Conservation (phyloP, 2,113 vertebrate species). For the Murina feae region DNA sequence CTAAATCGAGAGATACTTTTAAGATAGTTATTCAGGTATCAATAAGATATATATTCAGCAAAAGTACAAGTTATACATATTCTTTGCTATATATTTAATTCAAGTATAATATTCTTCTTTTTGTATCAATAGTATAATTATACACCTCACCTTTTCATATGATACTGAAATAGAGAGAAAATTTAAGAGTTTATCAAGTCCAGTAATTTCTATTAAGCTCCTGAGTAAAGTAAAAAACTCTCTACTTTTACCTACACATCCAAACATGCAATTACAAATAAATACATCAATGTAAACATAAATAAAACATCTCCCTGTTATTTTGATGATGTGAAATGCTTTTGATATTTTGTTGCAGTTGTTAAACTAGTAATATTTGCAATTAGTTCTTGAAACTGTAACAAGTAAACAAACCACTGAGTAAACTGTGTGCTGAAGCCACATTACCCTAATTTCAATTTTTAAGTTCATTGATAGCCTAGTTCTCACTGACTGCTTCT, state of each 20-base stretch:
- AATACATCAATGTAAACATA: not conserved
- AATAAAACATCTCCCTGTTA: not conserved
- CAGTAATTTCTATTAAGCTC: not conserved
- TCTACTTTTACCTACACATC: not conserved
- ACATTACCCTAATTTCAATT: not conserved
- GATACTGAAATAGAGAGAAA: constrained; percentile 10
- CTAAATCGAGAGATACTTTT: not conserved
- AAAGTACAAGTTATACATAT: constrained; percentile 28
- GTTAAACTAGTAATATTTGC: not conserved
- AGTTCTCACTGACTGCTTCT: not conserved
- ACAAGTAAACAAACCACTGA: not conserved
- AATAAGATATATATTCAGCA: not conserved
- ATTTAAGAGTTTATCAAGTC: not conserved
- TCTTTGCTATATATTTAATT: constrained; percentile 4
- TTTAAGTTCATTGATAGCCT: not conserved
- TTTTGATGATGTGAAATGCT: constrained; percentile 13
- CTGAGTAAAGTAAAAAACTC: not conserved
- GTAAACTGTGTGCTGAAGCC: not conserved
- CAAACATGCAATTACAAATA: not conserved
- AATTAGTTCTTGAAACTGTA: constrained; percentile 33
- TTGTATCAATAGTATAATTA: constrained; percentile 13
- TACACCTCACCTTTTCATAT: not conserved
- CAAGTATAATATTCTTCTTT: not conserved
- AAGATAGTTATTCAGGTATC: not conserved
- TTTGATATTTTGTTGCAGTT: not conserved